These are phyloP conservation scores for Epirrhoe tristata DNA, from an alignment of 2,888 invertebrate species.

Conservation along the genomic window DNA sequence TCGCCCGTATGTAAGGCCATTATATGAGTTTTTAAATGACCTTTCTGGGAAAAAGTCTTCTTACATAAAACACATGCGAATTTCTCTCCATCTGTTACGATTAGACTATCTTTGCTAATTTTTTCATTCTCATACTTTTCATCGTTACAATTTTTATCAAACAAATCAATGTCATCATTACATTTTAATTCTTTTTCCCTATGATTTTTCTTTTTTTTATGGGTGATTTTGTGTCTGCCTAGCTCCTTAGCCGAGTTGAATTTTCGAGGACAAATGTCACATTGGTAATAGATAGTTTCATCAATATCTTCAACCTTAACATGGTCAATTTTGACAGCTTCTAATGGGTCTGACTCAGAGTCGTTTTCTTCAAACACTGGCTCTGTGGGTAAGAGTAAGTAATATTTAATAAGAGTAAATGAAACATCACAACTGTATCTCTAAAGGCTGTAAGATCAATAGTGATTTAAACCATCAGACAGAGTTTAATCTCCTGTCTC, in stretches of 20 bases:
- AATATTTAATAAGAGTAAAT: too few species aligned
- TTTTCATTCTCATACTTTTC: constrained; percentile 8
- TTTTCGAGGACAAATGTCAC: constrained; percentile 9
- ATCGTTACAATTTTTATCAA: neutral
- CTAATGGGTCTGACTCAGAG: constrained; percentile 20
- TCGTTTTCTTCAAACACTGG: neutral
- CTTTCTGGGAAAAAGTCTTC: constrained; percentile 17
- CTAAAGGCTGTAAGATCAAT: too few species aligned
- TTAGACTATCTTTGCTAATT: constrained; percentile 1
- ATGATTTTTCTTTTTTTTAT: constrained; percentile 15
- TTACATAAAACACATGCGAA: constrained; percentile 23
- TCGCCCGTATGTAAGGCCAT: constrained; percentile 22
- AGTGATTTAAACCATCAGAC: too few species aligned
- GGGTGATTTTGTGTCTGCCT: constrained; percentile 6
- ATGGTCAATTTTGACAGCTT: constrained; percentile 12
- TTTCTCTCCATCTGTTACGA: constrained; percentile 4
- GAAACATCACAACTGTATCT: too few species aligned
- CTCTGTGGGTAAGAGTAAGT: neutral
- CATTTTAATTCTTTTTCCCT: neutral
- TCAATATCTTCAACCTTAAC: constrained; percentile 16
- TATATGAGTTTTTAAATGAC: constrained; percentile 31
- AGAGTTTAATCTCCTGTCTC: too few species aligned
- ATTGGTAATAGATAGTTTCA: constrained; percentile 4
- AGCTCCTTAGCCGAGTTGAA: constrained; percentile 14
- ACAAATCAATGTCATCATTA: neutral